Percentiles rank a stretch among this genome's conserved stretches.
Evolutionary conservation across 2,888 invertebrate species (phyloP).

Genomic region (Drosophila fulvimacula): DNA sequence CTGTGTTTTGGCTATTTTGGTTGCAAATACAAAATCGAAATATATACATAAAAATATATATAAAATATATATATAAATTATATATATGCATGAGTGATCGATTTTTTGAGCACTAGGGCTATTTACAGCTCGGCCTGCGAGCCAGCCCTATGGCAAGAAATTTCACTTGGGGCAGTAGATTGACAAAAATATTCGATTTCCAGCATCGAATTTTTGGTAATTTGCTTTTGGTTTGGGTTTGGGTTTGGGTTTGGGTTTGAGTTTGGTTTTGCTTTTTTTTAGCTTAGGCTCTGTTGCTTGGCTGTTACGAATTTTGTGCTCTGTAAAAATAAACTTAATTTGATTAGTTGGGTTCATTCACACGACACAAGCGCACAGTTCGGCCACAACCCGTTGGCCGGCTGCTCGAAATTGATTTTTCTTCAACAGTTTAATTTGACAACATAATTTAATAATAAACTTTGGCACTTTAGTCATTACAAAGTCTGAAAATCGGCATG

Average conservation of each 20-base stretch:
- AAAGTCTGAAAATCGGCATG: constrained; percentile 37
- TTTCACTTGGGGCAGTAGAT: constrained; percentile 14
- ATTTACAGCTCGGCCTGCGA: constrained; percentile 73
- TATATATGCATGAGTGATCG: constrained; percentile 43
- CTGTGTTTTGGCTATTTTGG: constrained; percentile 52
- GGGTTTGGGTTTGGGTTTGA: constrained; percentile 7
- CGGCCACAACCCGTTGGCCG: constrained; percentile 20
- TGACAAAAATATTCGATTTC: constrained; percentile 68
- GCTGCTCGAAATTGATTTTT: constrained; percentile 67
- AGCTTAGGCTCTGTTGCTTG: constrained; percentile 4
- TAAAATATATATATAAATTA: not conserved
- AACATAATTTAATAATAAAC: constrained; percentile 77
- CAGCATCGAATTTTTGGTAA: constrained; percentile 66
- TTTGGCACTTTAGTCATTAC: constrained; percentile 73
- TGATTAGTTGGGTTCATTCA: constrained; percentile 75
- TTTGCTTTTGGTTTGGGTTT: constrained; percentile 23
- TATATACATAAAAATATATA: constrained; percentile 20
- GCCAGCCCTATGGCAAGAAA: constrained; percentile 37
- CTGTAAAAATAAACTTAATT: constrained; percentile 71
- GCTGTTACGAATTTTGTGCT: constrained; percentile 38
- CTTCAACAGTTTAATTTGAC: constrained; percentile 69
- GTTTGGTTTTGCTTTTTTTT: constrained; percentile 1
- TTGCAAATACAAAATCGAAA: constrained; percentile 47
- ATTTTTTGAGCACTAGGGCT: constrained; percentile 54
- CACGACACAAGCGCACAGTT: constrained; percentile 40